Evolutionary conservation across 2,888 invertebrate species (phyloP).

Genomic region (Neoascia interrupta): DNA sequence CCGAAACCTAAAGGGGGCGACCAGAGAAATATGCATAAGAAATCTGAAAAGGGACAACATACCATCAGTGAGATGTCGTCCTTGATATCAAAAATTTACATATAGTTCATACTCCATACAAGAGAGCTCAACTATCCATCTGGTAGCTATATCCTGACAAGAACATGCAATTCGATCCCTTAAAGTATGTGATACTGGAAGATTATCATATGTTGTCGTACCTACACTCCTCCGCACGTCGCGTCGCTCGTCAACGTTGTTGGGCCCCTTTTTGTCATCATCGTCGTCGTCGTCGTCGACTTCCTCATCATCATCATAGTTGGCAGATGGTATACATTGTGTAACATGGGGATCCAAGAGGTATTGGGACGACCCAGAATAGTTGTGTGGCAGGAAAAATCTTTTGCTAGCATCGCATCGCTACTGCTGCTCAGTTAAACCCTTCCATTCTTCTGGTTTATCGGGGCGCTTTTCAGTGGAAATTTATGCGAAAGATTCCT

Average conservation of each 20-base stretch:
- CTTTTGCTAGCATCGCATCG: too few species aligned
- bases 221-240: too few species aligned
- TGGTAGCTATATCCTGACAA: constrained; percentile 45
- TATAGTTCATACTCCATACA: constrained; percentile 44
- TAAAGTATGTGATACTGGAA: constrained; percentile 61
- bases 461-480: constrained; percentile 49
- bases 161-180: constrained; percentile 62
- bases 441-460: constrained; percentile 14
- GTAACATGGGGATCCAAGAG: constrained; percentile 39
- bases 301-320: constrained; percentile 12
- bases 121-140: constrained; percentile 44
- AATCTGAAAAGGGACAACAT: constrained; percentile 14
- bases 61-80: constrained; percentile 17
- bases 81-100: constrained; percentile 40
- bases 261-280: constrained; percentile 17
- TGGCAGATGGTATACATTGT: constrained; percentile 45
- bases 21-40: constrained; percentile 7
- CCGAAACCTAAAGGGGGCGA: constrained; percentile 9
- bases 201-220: constrained; percentile 62
- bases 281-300: constrained; percentile 12
- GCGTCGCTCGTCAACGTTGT: constrained; percentile 27
- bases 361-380: constrained; percentile 15
- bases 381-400: constrained; percentile 71
- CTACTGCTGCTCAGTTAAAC: constrained; percentile 3
- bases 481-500: constrained; percentile 59